Conservation (phyloP, 1,140 invertebrate genomes). For the Colletes gigas region DNA sequence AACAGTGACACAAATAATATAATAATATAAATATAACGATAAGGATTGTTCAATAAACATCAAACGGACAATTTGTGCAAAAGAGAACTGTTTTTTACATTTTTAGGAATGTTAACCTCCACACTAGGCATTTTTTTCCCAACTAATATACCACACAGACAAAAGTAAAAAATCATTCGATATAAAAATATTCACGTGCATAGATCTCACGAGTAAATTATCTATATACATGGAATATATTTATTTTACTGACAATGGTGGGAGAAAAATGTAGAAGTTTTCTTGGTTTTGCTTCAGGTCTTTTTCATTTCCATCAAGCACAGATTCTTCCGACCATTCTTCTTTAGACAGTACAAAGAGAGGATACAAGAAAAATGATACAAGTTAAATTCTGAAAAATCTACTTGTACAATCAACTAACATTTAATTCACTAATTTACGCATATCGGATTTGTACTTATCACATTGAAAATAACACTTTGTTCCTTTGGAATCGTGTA, state of each 20-base stretch:
- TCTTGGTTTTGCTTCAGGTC: not conserved
- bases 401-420: not conserved
- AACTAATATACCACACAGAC: conserved; percentile 7
- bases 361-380: conserved; percentile 3
- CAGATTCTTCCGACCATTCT: not conserved
- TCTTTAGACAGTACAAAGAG: not conserved
- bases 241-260: not conserved
- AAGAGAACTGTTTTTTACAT: conserved; percentile 24
- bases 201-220: conserved; percentile 14
- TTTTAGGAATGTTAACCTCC: conserved; percentile 12
- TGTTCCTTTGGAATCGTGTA: not conserved
- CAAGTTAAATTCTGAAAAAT: not conserved
- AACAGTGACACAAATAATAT: too few species aligned
- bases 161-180: conserved; percentile 3
- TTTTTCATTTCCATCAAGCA: not conserved
- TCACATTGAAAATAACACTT: conserved; percentile 13
- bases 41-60: not conserved
- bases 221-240: conserved; percentile 32
- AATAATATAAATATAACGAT: not conserved
- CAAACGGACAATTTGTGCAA: conserved; percentile 3
- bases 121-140: conserved; percentile 1
- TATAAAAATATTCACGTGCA: conserved; percentile 32
- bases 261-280: not conserved
- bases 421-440: not conserved
- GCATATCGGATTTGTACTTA: conserved; percentile 21